A percentile compares a stretch with the other conserved stretches of the same genome.
These are phyloP conservation scores for Argyresthia goedartella DNA, from an alignment of 2,888 invertebrate species.

Conservation along the genomic window DNA sequence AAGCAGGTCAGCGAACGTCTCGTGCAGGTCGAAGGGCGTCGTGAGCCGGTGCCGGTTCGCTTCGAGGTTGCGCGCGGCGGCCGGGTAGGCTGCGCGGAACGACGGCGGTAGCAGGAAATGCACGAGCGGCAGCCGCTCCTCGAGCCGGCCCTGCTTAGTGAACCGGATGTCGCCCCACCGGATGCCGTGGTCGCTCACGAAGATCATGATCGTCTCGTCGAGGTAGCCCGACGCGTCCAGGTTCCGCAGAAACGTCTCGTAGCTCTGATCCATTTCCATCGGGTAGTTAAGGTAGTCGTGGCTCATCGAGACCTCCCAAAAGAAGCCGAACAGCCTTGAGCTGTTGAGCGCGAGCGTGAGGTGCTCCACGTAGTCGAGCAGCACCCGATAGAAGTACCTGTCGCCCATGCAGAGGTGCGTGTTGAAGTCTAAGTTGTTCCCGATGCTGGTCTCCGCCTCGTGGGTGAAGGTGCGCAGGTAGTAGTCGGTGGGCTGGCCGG, in stretches of 20 bases:
- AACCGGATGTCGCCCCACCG: constrained; percentile 86
- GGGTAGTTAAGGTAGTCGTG: constrained; percentile 89
- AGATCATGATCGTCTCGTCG: constrained; percentile 76
- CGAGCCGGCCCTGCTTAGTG: constrained; percentile 88
- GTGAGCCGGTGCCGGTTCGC: constrained; percentile 79
- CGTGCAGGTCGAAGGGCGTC: constrained; percentile 86
- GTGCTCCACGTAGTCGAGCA: constrained; percentile 79
- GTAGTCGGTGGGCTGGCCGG: constrained; percentile 85
- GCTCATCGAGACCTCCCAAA: constrained; percentile 86
- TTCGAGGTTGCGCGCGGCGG: constrained; percentile 74
- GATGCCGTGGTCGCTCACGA: constrained; percentile 93
- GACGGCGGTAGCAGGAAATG: constrained; percentile 80
- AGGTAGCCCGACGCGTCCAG: constrained; percentile 66
- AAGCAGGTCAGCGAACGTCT: constrained; percentile 80
- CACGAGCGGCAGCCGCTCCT: constrained; percentile 89
- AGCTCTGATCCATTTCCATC: constrained; percentile 77
- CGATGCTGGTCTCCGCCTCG: constrained; percentile 76
- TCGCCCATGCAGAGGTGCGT: constrained; percentile 79
- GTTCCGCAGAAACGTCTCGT: constrained; percentile 68
- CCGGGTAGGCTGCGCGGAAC: constrained; percentile 74
- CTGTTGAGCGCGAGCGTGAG: constrained; percentile 71
- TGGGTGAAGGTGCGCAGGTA: constrained; percentile 82
- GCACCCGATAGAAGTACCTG: constrained; percentile 76
- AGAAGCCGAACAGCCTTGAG: constrained; percentile 82
- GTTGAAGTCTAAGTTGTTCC: constrained; percentile 74